phyloP scores from a whole-genome alignment of 2,888 invertebrate genomes.

The Drosophila flavopinicola region DNA sequence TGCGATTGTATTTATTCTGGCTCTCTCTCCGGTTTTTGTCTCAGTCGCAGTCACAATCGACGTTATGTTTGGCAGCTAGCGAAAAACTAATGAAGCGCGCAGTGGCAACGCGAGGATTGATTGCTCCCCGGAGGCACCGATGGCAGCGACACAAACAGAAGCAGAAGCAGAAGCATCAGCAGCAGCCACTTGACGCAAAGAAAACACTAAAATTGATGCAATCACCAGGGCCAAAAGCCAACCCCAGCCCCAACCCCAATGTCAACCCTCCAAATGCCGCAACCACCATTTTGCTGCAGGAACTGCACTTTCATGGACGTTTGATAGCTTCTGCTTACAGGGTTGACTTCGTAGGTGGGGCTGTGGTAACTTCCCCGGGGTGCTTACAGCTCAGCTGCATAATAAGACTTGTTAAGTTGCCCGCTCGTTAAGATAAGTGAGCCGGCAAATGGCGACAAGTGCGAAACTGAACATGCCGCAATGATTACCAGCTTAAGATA shows the following conservation, averaged over 20 bases:
- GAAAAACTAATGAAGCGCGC: slow-evolving; percentile 75
- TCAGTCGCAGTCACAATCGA: slow-evolving; percentile 1
- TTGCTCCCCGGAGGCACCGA: slow-evolving; percentile 80
- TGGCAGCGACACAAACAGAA: slow-evolving; percentile 36
- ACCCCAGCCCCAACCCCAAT: slow-evolving; percentile 18
- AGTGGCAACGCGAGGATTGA: slow-evolving; percentile 79
- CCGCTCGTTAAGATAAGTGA: slow-evolving; percentile 78
- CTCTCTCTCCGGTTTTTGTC: neutral
- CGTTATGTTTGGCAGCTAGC: slow-evolving; percentile 54
- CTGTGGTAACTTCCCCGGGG: slow-evolving; percentile 36
- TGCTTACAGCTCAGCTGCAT: slow-evolving; percentile 68
- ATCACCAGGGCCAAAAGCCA: slow-evolving; percentile 57
- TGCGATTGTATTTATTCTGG: slow-evolving; percentile 37
- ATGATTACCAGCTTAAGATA: slow-evolving; percentile 69
- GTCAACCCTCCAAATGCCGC: no score
- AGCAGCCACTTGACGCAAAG: slow-evolving; percentile 56
- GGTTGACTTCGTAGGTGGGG: slow-evolving; percentile 30
- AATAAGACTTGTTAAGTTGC: slow-evolving; percentile 78
- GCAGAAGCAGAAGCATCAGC: slow-evolving; percentile 24
- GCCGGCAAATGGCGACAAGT: slow-evolving; percentile 77
- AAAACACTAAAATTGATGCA: slow-evolving; percentile 61
- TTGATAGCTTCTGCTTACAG: slow-evolving; percentile 66
- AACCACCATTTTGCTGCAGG: slow-evolving; percentile 18
- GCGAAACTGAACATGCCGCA: slow-evolving; percentile 67
- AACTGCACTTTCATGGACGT: slow-evolving; percentile 77